Evolutionary conservation across 2,113 vertebrate species (phyloP).

Genomic region (Ceuthmochares aereus): DNA sequence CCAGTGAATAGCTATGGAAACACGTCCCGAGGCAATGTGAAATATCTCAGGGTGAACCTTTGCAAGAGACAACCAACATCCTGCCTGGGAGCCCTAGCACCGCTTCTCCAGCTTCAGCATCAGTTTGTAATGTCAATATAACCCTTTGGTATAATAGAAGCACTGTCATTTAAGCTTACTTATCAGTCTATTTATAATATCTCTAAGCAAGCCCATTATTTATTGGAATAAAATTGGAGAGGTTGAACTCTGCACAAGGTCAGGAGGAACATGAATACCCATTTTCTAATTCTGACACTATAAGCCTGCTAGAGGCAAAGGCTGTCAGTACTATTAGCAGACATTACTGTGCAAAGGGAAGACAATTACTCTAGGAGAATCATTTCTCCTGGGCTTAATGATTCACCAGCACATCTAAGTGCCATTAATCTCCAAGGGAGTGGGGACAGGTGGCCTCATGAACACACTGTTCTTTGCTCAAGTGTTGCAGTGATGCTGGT

Average conservation of each 20-base stretch:
- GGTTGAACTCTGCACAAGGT: neutral
- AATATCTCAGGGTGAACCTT: neutral
- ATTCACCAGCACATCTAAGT: neutral
- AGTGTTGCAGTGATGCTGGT: fast-evolving
- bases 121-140: fast-evolving
- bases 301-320: neutral
- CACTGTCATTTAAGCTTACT: neutral
- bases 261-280: neutral
- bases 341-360: neutral
- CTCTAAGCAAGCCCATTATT: neutral
- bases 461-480: fast-evolving
- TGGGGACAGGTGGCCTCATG: neutral
- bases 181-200: neutral
- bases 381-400: neutral
- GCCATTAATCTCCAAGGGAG: neutral
- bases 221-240: neutral
- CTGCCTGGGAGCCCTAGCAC: neutral
- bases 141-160: neutral
- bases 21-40: neutral
- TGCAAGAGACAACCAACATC: fast-evolving
- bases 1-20: neutral
- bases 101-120: neutral
- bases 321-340: neutral
- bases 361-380: neutral
- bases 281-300: neutral